These are phyloP conservation scores for Anguilla marmorata DNA, from an alignment of 2,797 vertebrate genomes.

Conservation along the genomic window DNA sequence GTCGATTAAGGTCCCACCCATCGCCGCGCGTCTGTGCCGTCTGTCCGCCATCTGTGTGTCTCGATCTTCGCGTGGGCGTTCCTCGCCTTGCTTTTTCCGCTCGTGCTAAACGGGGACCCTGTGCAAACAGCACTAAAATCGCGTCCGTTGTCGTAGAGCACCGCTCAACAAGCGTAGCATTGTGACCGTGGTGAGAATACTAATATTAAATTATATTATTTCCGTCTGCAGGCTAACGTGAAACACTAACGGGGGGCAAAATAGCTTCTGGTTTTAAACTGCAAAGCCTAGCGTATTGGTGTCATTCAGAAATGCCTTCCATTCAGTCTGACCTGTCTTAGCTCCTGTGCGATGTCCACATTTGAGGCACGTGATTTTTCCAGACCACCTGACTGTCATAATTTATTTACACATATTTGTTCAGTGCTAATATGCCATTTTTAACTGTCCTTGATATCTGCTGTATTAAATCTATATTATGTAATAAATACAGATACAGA, in stretches of 20 bases:
- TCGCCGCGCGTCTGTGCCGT: not conserved
- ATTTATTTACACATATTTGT: conserved; percentile 46
- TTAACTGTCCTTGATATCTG: conserved; percentile 53
- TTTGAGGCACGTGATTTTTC: not conserved
- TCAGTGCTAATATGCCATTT: conserved; percentile 46
- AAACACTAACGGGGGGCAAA: conserved; percentile 36
- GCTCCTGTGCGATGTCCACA: not conserved
- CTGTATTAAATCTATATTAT: conserved; percentile 57
- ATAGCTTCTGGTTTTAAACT: conserved; percentile 17
- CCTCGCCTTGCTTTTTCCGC: not conserved
- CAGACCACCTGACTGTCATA: conserved; percentile 19
- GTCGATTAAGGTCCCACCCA: not conserved
- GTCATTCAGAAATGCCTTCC: conserved; percentile 9
- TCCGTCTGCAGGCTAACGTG: conserved; percentile 40
- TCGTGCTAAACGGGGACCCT: conserved; percentile 14
- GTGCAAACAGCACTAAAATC: conserved; percentile 22
- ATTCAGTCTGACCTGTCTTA: conserved; percentile 1
- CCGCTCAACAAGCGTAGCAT: not conserved
- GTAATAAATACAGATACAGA: conserved; percentile 62
- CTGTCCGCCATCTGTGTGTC: not conserved
- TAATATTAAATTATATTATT: conserved; percentile 36
- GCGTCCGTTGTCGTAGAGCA: not conserved
- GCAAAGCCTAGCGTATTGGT: conserved; percentile 23
- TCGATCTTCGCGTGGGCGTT: conserved; percentile 14
- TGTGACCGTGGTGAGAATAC: conserved; percentile 39